Conservation (phyloP, 2,888 invertebrate genomes). For the Apantesis nais region DNA sequence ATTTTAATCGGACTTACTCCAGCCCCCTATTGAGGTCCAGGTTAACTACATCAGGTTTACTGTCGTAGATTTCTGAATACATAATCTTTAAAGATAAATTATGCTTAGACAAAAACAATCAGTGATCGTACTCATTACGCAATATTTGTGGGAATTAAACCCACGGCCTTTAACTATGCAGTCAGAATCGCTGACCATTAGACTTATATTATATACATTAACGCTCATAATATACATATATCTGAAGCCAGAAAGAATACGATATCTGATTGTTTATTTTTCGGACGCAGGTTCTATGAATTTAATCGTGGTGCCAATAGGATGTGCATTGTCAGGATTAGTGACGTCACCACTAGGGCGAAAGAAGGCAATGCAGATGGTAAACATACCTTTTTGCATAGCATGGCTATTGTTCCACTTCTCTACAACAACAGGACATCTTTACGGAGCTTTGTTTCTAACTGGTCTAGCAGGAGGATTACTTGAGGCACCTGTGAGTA, state of each 20-base stretch:
- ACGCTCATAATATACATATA: neutral
- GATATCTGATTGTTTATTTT: neutral
- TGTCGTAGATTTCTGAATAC: too few species aligned
- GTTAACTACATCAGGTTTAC: too few species aligned
- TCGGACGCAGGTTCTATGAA: constrained; percentile 89
- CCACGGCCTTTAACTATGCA: neutral
- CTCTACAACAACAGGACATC: constrained; percentile 85
- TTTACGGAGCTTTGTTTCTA: constrained; percentile 89
- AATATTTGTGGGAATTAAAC: too few species aligned
- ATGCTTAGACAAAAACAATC: too few species aligned
- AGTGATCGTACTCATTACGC: too few species aligned
- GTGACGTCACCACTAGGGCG: constrained; percentile 90
- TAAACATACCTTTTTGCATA: constrained; percentile 90
- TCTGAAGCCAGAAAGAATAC: neutral
- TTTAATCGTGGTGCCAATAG: constrained; percentile 91
- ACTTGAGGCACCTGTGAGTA: constrained; percentile 91
- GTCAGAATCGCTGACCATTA: neutral
- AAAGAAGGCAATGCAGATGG: constrained; percentile 90
- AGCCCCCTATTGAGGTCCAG: too few species aligned
- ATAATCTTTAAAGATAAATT: too few species aligned
- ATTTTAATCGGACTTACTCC: too few species aligned
- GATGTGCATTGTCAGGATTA: constrained; percentile 90
- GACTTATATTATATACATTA: neutral
- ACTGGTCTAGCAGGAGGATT: constrained; percentile 92
- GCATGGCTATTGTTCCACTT: constrained; percentile 92